A percentile compares a stretch with the other conserved stretches of the same genome.
Conservation (phyloP, 2,113 vertebrate species). For the Halichoerus grypus region DNA sequence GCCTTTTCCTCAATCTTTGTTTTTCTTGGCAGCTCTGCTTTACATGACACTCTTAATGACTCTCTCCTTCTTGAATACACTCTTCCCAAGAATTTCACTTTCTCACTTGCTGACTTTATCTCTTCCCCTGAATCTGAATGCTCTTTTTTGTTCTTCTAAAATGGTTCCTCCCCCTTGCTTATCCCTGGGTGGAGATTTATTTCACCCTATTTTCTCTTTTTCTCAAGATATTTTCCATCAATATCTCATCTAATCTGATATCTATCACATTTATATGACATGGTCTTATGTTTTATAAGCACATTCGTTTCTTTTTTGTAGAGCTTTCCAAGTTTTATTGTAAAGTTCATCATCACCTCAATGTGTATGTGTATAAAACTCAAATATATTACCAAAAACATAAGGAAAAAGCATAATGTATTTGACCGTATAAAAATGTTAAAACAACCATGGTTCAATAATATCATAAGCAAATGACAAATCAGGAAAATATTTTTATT, state of each 20-base stretch:
- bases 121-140: neutral
- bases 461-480: neutral
- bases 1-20: constrained; percentile 39
- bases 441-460: neutral
- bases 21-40: neutral
- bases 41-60: neutral
- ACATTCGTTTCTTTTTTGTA: neutral
- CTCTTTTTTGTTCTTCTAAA: neutral
- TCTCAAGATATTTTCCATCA: neutral
- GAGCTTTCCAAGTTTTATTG: neutral
- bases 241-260: neutral
- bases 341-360: neutral
- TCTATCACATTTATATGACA: neutral
- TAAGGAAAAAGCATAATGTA: neutral
- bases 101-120: neutral
- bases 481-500: neutral
- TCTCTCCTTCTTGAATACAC: neutral
- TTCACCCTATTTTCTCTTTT: neutral
- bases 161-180: neutral
- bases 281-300: neutral
- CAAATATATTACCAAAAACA: neutral
- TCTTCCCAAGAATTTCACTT: neutral
- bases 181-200: neutral
- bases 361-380: neutral
- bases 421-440: neutral